A percentile compares a stretch with the other conserved stretches of the same genome.
Evolutionary conservation across 2,888 invertebrate genomes (phyloP).

Genomic region (Epirrita christyi): DNA sequence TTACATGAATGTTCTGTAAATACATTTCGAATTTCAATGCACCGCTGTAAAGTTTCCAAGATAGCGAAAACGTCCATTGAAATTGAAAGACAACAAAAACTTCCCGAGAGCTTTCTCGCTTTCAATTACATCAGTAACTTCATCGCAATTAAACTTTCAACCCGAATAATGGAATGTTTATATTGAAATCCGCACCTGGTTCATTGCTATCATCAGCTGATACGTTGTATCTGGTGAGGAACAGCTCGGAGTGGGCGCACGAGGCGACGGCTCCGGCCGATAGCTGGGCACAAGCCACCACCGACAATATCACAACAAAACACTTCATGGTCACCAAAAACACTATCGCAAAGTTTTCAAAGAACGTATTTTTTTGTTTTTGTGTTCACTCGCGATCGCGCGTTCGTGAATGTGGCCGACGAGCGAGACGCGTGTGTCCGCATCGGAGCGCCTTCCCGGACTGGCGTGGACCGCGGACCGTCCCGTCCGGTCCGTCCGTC

Average conservation of each 20-base stretch:
- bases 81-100: conserved; percentile 32
- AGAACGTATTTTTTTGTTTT: conserved; percentile 53
- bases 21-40: not conserved
- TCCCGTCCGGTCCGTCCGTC: conserved; percentile 31
- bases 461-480: conserved; percentile 54
- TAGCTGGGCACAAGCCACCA: conserved; percentile 59
- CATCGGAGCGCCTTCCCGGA: conserved; percentile 76
- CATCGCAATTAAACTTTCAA: conserved; percentile 35
- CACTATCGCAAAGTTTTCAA: conserved; percentile 53
- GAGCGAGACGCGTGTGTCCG: conserved; percentile 67
- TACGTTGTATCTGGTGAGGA: conserved; percentile 74
- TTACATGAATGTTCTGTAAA: not conserved
- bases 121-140: conserved; percentile 33
- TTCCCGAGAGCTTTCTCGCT: conserved; percentile 24
- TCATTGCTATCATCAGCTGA: conserved; percentile 77
- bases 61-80: conserved; percentile 14
- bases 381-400: conserved; percentile 70
- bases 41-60: not conserved
- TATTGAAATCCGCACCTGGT: conserved; percentile 68
- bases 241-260: conserved; percentile 66
- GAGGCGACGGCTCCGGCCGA: conserved; percentile 62
- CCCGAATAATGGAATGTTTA: conserved; percentile 45
- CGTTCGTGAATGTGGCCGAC: conserved; percentile 52
- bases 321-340: conserved; percentile 75
- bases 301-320: conserved; percentile 66